These are phyloP conservation scores for Lordiphosa clarofinis DNA, from an alignment of 1,140 invertebrate species.

Conservation along the genomic window DNA sequence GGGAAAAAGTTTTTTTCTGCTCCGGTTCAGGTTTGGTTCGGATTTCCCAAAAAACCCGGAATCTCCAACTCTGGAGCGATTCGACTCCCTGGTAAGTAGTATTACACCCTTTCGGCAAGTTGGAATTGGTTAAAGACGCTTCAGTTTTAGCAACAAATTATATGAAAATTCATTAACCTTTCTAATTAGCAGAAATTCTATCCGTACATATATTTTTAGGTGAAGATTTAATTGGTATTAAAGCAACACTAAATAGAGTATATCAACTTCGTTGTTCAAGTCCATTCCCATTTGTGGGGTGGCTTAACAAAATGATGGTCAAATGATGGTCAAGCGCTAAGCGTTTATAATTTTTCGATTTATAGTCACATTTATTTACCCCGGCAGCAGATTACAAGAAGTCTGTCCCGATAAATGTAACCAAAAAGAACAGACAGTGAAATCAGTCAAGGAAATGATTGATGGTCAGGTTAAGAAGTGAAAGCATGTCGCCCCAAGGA, in stretches of 20 bases:
- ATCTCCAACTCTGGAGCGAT: no score
- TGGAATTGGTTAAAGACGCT: no score
- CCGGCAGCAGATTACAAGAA: conserved; percentile 25
- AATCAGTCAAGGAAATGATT: conserved; percentile 65
- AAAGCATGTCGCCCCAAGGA: conserved; percentile 69
- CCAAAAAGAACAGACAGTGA: conserved; percentile 30
- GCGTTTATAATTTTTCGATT: conserved; percentile 78
- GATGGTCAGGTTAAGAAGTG: conserved; percentile 55
- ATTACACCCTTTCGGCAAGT: no score
- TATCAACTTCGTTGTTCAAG: conserved; percentile 1
- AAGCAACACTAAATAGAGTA: conserved; percentile 5
- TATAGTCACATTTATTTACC: conserved; percentile 72
- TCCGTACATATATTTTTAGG: no score
- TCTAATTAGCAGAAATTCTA: no score
- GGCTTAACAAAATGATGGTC: conserved; percentile 32
- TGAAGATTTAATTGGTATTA: no score
- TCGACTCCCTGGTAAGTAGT: no score
- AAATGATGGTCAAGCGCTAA: conserved; percentile 59
- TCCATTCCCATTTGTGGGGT: conserved; percentile 8
- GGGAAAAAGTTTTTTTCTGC: no score
- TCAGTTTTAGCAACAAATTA: no score
- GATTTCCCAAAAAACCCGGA: no score
- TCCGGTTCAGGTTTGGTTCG: no score
- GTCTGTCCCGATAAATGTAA: conserved; percentile 21
- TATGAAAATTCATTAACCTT: no score